Percentiles rank a stretch among this genome's conserved stretches.
These are phyloP conservation scores for Nasonovia ribisnigri DNA, from an alignment of 2,888 invertebrate species.

Conservation along the genomic window DNA sequence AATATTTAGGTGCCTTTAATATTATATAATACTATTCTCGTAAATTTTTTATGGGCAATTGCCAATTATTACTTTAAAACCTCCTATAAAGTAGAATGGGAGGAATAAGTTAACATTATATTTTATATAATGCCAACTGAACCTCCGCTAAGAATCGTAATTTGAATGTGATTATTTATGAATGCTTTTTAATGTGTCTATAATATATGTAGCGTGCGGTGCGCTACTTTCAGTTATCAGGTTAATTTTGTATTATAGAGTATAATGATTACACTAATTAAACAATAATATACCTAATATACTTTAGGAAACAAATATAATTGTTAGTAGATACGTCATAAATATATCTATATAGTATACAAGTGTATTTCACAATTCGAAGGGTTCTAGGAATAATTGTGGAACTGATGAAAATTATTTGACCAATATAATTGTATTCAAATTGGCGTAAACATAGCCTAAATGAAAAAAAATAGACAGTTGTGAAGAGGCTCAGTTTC, in stretches of 20 bases:
- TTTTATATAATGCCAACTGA: neutral
- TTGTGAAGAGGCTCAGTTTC: neutral
- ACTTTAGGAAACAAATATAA: too few species aligned
- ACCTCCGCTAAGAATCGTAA: neutral
- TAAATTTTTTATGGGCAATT: neutral
- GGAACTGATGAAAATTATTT: too few species aligned
- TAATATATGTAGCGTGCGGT: neutral
- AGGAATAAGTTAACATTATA: neutral
- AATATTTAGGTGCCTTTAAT: neutral
- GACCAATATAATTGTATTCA: too few species aligned
- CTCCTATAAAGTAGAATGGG: neutral
- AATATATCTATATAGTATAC: too few species aligned
- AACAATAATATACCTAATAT: too few species aligned
- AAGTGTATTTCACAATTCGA: too few species aligned
- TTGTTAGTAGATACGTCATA: too few species aligned
- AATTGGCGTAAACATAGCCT: too few species aligned
- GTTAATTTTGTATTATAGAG: neutral
- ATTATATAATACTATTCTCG: neutral
- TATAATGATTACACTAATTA: too few species aligned
- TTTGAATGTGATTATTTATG: neutral
- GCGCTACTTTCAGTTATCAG: neutral
- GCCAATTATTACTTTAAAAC: neutral
- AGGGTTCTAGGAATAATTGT: too few species aligned
- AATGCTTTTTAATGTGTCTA: neutral
- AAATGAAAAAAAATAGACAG: neutral